A percentile compares a stretch with the other conserved stretches of the same genome.
Conservation (phyloP, 2,113 vertebrate species). For the Casuarius casuarius region DNA sequence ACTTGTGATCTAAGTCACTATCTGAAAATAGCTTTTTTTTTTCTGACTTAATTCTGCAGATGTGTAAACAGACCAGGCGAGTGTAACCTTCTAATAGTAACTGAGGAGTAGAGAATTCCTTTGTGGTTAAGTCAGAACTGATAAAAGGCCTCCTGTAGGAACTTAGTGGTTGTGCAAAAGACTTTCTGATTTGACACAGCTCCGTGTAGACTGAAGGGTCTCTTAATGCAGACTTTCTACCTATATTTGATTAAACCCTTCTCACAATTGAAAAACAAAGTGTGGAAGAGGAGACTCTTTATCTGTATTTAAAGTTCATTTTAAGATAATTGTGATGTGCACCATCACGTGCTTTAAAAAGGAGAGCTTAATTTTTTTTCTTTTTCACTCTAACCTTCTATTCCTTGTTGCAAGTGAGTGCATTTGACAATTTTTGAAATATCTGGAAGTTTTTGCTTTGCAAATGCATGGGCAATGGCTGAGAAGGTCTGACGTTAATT, state of each 20-base stretch:
- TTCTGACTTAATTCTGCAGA: not conserved
- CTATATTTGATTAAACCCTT: not conserved
- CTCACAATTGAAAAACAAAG: not conserved
- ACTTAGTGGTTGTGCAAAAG: not conserved
- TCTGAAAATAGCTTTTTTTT: not conserved
- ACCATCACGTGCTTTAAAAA: not conserved
- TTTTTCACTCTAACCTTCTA: not conserved
- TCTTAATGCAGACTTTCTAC: not conserved
- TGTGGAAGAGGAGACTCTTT: not conserved
- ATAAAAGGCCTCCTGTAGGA: not conserved
- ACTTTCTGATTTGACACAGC: not conserved
- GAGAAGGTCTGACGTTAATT: conserved; percentile 60
- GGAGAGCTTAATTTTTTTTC: not conserved
- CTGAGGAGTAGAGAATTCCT: not conserved
- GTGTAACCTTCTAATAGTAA: not conserved
- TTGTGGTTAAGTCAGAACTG: not conserved
- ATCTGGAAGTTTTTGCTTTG: conserved; percentile 12
- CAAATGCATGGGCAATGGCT: conserved; percentile 7
- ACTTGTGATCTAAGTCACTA: not conserved
- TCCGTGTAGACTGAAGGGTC: not conserved
- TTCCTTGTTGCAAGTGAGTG: not conserved
- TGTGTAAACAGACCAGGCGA: not conserved
- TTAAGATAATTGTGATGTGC: not conserved
- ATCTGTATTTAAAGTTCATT: not conserved
- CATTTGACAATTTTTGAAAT: conserved; percentile 46